phyloP scores from a whole-genome alignment of 2,797 vertebrate genomes.

The Rachycentron canadum region DNA sequence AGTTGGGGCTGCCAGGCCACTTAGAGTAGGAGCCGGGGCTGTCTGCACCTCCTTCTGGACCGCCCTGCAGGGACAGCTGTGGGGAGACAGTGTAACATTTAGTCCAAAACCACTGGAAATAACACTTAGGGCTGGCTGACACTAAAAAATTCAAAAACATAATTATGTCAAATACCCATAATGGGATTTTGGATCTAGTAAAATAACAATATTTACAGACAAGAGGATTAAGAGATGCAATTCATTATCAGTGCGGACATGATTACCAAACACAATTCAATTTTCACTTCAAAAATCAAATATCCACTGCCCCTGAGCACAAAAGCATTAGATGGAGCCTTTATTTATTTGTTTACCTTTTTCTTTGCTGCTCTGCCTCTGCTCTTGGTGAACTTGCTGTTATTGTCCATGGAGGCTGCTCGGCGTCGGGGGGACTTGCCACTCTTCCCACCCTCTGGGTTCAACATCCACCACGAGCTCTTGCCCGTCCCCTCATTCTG shows the following conservation, averaged over 20 bases:
- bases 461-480: slow-evolving; percentile 99
- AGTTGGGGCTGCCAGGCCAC: slow-evolving; percentile 98
- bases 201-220: background rate
- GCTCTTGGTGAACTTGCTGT: slow-evolving; percentile 98
- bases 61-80: slow-evolving; percentile 91
- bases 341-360: slow-evolving; percentile 83
- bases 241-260: background rate
- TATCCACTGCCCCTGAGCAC: background rate
- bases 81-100: slow-evolving; percentile 24
- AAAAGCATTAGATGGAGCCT: background rate
- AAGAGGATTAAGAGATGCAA: background rate
- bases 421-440: slow-evolving; percentile 97
- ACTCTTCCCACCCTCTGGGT: slow-evolving; percentile 97
- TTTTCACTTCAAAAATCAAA: background rate
- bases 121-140: background rate
- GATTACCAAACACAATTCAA: background rate
- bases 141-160: slow-evolving; percentile 8
- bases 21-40: slow-evolving; percentile 95
- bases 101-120: background rate
- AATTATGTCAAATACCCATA: background rate
- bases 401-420: slow-evolving; percentile 99
- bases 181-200: background rate
- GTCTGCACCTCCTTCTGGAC: slow-evolving; percentile 92
- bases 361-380: slow-evolving; percentile 98
- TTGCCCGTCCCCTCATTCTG: slow-evolving; percentile 99